Evolutionary conservation across 2,797 vertebrate species (phyloP).

Genomic region (Muscicapa striata): DNA sequence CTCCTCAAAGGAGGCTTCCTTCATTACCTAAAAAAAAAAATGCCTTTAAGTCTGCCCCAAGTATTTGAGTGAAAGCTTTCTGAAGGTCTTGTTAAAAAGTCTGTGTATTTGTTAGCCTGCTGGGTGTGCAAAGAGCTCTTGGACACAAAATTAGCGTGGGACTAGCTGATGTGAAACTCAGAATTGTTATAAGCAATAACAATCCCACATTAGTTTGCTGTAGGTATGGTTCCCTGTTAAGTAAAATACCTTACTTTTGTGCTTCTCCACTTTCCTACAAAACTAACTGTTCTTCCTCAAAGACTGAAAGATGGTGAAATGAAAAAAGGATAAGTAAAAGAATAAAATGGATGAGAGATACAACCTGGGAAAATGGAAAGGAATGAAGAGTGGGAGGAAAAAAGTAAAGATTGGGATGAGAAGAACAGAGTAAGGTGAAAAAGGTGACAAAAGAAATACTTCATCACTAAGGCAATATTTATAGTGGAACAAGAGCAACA

Average conservation of each 20-base stretch:
- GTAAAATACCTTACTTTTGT: background rate
- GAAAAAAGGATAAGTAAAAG: background rate
- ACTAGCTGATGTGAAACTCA: background rate
- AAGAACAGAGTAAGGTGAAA: background rate
- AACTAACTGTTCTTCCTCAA: background rate
- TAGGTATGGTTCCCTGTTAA: background rate
- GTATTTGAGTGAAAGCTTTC: background rate
- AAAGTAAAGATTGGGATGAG: background rate
- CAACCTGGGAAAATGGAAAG: background rate
- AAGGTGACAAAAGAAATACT: background rate
- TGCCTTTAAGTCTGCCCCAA: background rate
- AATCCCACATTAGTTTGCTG: background rate
- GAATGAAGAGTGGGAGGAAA: background rate
- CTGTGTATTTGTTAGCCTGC: background rate
- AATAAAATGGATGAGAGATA: background rate
- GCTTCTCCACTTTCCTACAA: background rate
- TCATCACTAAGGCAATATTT: background rate
- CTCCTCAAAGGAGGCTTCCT: background rate
- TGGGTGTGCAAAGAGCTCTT: background rate
- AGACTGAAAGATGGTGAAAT: background rate
- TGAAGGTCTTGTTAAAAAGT: background rate
- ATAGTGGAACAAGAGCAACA: background rate
- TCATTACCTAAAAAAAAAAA: background rate
- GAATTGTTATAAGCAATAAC: background rate
- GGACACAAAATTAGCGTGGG: background rate